Base-by-base conservation (phyloP, 2,888 invertebrate species). In the Apamea crenata region DNA sequence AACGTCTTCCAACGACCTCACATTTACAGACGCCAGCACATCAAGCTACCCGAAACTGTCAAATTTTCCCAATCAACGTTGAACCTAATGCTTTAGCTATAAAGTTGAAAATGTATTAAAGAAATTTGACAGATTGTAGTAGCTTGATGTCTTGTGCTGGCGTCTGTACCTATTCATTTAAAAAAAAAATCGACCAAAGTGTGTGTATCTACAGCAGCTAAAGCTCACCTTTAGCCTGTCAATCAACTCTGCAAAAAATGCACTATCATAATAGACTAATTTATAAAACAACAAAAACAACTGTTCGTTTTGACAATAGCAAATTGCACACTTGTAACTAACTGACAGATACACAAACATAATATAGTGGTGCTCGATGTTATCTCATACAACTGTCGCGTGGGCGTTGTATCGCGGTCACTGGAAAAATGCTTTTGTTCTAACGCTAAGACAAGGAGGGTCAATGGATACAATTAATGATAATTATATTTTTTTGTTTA, bases 281-380 rank as follows among this genome's bases (percentile, higher is more conserved):
- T 72, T 63, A 81, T 10, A 16, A 76, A 56, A 70, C 69, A 83
- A 80, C 53, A 73, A 68, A 71, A 85, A 72, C 81, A 72, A 63
- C 71, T 75, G 81, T 81, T 59, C 63, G 14, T 81, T 84, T 70
- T 78, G 84, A 86, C 84, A 85, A 67, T 71, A 71, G 84, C 78
- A 82, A 82, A 84, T 84, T 78, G 78, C 78, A 78, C 65, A 69
- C 63, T 82, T 82, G 84, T 78, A 69, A 47, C 59, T 21, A 66
- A 65, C 65, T 84, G 84, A 86, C 84, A 84, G 74, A 74, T 86
- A 78, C 40, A 84, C 82, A 67, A 77, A 72, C 72, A 16, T 73
- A 10, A 14, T 74, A 3, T 53, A 53, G 36, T 78, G 71, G 82
- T 29, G 73, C 21, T 71, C 29, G 82, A 65, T 86, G 74, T 80